These are phyloP conservation scores for Ganaspis sp. DNA, from an alignment of 1,140 invertebrate species.

Conservation along the genomic window DNA sequence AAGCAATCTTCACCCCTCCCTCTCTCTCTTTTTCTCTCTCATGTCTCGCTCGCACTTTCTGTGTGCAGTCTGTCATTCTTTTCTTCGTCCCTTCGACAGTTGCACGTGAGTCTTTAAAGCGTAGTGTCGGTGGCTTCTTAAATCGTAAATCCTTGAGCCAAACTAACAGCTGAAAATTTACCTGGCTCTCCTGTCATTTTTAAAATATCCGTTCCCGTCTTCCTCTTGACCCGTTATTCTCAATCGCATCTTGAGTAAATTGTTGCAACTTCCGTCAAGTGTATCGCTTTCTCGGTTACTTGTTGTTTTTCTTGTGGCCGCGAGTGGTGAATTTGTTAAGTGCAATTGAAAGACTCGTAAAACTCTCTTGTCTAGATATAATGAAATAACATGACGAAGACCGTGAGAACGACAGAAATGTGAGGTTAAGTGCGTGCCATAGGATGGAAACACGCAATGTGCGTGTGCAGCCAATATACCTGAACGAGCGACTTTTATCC, in stretches of 20 bases:
- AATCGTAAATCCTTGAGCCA: neutral
- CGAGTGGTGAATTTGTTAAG: neutral
- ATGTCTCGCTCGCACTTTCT: neutral
- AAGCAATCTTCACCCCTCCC: neutral
- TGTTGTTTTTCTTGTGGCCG: neutral
- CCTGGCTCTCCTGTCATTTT: neutral
- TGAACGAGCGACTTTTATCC: neutral
- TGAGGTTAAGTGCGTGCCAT: constrained; percentile 12
- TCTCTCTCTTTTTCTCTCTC: neutral
- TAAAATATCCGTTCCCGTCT: neutral
- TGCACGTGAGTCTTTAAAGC: constrained; percentile 10
- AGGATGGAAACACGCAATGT: constrained; percentile 5
- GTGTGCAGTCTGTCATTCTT: neutral
- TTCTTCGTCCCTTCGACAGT: constrained; percentile 21
- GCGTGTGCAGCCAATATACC: constrained; percentile 13
- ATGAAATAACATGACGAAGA: neutral
- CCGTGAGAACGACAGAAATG: constrained; percentile 14
- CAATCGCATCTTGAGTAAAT: neutral
- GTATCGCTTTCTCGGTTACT: neutral
- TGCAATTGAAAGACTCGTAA: neutral
- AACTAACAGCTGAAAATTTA: neutral
- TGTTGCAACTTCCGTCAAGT: neutral
- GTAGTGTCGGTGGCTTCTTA: constrained; percentile 5
- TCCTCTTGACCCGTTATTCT: neutral
- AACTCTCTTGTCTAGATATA: neutral